Evolutionary conservation across 2,797 vertebrate genomes (phyloP).

Genomic region (Anabacerthia variegaticeps): DNA sequence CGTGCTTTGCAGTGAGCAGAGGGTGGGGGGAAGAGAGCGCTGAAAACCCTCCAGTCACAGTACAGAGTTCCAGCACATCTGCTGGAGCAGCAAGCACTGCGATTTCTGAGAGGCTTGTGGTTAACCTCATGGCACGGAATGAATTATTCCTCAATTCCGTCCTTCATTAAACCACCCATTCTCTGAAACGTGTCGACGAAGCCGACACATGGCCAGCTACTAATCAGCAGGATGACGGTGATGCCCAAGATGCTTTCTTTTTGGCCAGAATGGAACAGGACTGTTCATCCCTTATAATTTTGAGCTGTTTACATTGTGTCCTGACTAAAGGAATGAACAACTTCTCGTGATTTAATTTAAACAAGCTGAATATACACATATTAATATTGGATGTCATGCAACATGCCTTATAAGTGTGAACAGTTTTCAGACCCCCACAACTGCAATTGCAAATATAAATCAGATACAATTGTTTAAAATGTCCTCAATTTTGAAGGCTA

Average conservation of each 20-base stretch:
- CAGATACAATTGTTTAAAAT: neutral
- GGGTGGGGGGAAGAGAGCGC: conserved; percentile 51
- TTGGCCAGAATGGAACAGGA: neutral
- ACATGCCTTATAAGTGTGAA: neutral
- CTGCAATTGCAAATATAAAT: neutral
- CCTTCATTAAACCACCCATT: conserved; percentile 75
- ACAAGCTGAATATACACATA: neutral
- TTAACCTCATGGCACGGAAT: conserved; percentile 74
- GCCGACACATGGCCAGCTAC: conserved; percentile 51
- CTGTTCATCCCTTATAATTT: neutral
- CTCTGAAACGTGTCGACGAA: conserved; percentile 58
- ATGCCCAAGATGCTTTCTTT: neutral
- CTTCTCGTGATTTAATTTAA: conserved; percentile 8
- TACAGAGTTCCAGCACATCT: conserved; percentile 80
- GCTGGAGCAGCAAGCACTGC: conserved; percentile 76
- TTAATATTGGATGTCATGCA: neutral
- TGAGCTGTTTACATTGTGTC: neutral
- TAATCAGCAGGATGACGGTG: neutral
- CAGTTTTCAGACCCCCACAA: neutral
- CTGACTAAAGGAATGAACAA: conserved; percentile 31
- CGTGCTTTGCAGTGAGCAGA: conserved; percentile 39
- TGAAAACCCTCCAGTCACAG: conserved; percentile 77
- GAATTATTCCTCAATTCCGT: conserved; percentile 62
- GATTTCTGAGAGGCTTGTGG: conserved; percentile 74
- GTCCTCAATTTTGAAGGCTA: neutral